phyloP scores from a whole-genome alignment of 2,113 vertebrate species.

The Hypanus sabinus region DNA sequence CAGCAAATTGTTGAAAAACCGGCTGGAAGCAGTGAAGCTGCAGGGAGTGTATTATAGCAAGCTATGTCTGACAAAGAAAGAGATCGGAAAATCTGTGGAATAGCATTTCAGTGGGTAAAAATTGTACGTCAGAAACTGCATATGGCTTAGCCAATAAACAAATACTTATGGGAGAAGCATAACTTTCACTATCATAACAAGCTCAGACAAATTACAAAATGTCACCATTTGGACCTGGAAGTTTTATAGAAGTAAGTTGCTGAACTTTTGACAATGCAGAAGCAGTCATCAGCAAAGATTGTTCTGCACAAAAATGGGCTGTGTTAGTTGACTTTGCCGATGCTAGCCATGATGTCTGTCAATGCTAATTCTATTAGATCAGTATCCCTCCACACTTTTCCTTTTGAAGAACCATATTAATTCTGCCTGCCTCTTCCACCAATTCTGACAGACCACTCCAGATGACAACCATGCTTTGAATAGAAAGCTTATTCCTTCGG shows the following conservation, averaged over 20 bases:
- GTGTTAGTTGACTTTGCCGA: too few relatives aligned
- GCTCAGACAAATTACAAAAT: slow-evolving; percentile 45
- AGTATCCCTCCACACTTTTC: too few relatives aligned
- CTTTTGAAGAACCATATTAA: too few relatives aligned
- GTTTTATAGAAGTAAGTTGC: slow-evolving; percentile 49
- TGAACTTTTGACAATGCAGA: slow-evolving; percentile 41
- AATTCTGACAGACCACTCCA: too few relatives aligned
- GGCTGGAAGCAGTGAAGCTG: slow-evolving; percentile 58
- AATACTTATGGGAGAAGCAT: slow-evolving; percentile 42
- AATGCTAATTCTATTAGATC: too few relatives aligned
- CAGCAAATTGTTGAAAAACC: slow-evolving; percentile 49
- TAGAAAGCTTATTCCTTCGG: too few relatives aligned
- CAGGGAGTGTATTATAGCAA: slow-evolving; percentile 49
- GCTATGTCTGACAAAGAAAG: slow-evolving; percentile 53
- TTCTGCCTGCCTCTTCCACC: too few relatives aligned
- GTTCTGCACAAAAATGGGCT: slow-evolving; percentile 45
- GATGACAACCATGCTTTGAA: too few relatives aligned
- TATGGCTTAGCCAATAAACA: slow-evolving; percentile 46
- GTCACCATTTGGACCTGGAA: slow-evolving; percentile 46
- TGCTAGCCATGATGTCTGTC: too few relatives aligned
- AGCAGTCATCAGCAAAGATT: slow-evolving; percentile 48
- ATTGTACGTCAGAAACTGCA: slow-evolving; percentile 42
- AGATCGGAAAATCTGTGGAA: slow-evolving; percentile 49
- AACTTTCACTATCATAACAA: slow-evolving; percentile 43
- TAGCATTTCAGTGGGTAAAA: slow-evolving; percentile 43